phyloP scores from a whole-genome alignment of 2,888 invertebrate genomes.

The Nomada fabriciana region DNA sequence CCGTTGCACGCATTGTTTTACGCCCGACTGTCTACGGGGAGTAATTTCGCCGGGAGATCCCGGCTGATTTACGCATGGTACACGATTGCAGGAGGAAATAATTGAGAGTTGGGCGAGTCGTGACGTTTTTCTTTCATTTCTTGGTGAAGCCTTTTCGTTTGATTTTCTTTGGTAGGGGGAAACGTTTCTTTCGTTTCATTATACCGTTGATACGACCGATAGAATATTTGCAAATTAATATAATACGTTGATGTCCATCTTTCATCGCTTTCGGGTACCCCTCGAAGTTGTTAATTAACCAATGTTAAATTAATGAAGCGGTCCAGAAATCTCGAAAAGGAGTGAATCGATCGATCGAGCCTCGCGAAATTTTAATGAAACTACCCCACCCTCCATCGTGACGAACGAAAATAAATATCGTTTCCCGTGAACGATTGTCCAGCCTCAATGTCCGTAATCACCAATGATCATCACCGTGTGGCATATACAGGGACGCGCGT shows the following conservation, averaged over 20 bases:
- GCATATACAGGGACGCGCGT: background rate
- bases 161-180: background rate
- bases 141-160: too few relatives aligned
- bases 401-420: slow-evolving; percentile 6
- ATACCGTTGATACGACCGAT: too few relatives aligned
- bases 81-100: slow-evolving; percentile 41
- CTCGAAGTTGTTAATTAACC: too few relatives aligned
- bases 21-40: slow-evolving; percentile 9
- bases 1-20: slow-evolving; percentile 46
- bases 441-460: background rate
- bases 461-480: background rate
- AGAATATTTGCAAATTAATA: too few relatives aligned
- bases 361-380: too few relatives aligned
- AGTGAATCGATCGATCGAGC: too few relatives aligned
- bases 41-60: slow-evolving; percentile 44
- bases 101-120: slow-evolving; percentile 33
- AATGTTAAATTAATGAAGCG: too few relatives aligned
- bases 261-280: too few relatives aligned
- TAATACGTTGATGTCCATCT: too few relatives aligned
- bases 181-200: too few relatives aligned
- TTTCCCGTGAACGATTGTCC: background rate
- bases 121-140: background rate
- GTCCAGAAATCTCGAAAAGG: too few relatives aligned
- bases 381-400: too few relatives aligned
- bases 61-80: slow-evolving; percentile 57